A percentile compares a stretch with the other conserved stretches of the same genome.
These are phyloP conservation scores for Ectemnius lituratus DNA, from an alignment of 2,888 invertebrate species.

Conservation along the genomic window DNA sequence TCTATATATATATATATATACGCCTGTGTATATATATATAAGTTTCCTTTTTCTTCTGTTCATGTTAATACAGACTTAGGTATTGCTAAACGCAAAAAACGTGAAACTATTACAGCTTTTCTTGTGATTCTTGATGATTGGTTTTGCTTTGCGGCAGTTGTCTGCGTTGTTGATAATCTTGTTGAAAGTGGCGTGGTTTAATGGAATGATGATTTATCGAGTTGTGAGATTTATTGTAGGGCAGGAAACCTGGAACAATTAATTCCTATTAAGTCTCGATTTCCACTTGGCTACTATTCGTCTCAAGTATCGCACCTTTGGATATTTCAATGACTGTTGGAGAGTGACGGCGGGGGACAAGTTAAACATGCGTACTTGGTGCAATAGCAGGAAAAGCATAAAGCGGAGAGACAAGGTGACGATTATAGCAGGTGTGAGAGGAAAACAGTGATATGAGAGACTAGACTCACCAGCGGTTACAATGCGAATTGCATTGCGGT, in stretches of 20 bases:
- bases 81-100: slow-evolving; percentile 57
- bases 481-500: slow-evolving; percentile 75
- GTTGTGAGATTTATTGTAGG: slow-evolving; percentile 72
- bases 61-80: slow-evolving; percentile 53
- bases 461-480: slow-evolving; percentile 76
- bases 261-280: slow-evolving; percentile 29
- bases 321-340: background rate
- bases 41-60: slow-evolving; percentile 50
- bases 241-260: slow-evolving; percentile 71
- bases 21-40: slow-evolving; percentile 39
- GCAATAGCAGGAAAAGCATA: slow-evolving; percentile 33
- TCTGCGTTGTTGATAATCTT: slow-evolving; percentile 69
- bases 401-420: slow-evolving; percentile 29
- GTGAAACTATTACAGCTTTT: slow-evolving; percentile 66
- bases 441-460: slow-evolving; percentile 48
- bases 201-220: slow-evolving; percentile 77
- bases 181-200: slow-evolving; percentile 70
- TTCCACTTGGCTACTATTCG: background rate
- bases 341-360: background rate
- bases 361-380: background rate
- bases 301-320: background rate
- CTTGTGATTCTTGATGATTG: slow-evolving; percentile 63
- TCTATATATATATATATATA: slow-evolving; percentile 41
- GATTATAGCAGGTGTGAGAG: slow-evolving; percentile 42
- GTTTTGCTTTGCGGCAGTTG: slow-evolving; percentile 70